Conservation (phyloP, 2,888 invertebrate genomes). For the Abscondita cerata region DNA sequence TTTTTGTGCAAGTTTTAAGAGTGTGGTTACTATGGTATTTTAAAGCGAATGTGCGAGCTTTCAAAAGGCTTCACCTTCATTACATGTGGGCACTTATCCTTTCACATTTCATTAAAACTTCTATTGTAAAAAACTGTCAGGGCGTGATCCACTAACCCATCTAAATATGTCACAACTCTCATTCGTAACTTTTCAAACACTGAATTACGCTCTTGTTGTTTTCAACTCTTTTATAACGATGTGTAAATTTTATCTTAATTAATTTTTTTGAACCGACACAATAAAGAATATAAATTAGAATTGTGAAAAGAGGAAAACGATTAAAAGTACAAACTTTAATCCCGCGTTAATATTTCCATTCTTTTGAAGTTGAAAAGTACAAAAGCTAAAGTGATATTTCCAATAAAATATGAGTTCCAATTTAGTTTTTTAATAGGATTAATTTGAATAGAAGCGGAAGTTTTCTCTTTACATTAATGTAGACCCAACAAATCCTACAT, state of each 20-base stretch:
- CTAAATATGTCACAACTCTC: background rate
- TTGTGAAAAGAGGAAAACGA: background rate
- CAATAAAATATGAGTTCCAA: conserved; percentile 19
- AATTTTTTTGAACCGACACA: background rate
- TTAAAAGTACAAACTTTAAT: too few species aligned
- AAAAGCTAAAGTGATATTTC: conserved; percentile 9
- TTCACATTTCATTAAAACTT: background rate
- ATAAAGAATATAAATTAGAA: background rate
- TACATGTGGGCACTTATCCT: background rate
- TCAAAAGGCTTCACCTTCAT: background rate
- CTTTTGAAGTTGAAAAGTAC: background rate
- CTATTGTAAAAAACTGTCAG: background rate
- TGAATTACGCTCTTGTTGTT: background rate
- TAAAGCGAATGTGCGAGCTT: background rate
- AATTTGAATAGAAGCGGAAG: conserved; percentile 13
- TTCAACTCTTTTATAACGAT: background rate
- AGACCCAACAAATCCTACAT: conserved; percentile 16
- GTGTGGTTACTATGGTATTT: background rate
- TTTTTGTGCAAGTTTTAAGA: too few species aligned
- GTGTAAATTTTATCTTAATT: background rate
- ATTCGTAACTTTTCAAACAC: background rate
- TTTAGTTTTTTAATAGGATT: conserved; percentile 21
- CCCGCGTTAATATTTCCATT: background rate
- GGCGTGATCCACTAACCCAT: background rate
- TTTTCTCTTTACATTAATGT: conserved; percentile 7